Conservation (phyloP, 2,888 invertebrate genomes). For the Sesamia inferens region DNA sequence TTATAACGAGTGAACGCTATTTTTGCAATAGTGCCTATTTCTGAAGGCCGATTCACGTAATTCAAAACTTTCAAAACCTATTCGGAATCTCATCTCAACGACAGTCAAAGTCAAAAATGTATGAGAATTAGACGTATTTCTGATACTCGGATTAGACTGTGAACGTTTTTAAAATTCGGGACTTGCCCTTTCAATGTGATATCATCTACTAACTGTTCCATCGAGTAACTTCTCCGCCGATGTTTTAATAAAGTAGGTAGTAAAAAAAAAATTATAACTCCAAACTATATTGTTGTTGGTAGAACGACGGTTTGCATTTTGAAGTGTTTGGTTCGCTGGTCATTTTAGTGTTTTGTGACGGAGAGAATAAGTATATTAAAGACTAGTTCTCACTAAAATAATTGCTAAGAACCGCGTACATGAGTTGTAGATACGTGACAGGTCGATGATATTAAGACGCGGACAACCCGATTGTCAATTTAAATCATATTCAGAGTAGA, state of each 20-base stretch:
- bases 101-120: too few relatives aligned
- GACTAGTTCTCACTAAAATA: neutral
- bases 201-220: neutral
- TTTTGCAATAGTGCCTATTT: neutral
- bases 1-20: neutral
- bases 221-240: too few relatives aligned
- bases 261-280: too few relatives aligned
- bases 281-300: neutral
- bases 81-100: too few relatives aligned
- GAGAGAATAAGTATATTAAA: neutral
- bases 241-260: too few relatives aligned
- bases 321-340: neutral
- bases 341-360: neutral
- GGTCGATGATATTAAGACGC: neutral
- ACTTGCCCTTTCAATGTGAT: too few relatives aligned
- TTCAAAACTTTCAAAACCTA: too few relatives aligned
- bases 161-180: too few relatives aligned
- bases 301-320: neutral
- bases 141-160: too few relatives aligned
- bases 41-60: too few relatives aligned
- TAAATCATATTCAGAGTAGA: constrained; percentile 24
- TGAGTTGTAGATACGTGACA: constrained; percentile 15
- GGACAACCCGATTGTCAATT: constrained; percentile 22
- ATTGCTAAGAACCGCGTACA: neutral
- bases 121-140: too few relatives aligned